Evolutionary conservation across 37 sponge, comb jelly and placozoan species (phyloP), one percentile per base, ranked within the genome.

Genomic region (Halichondria panicea): DNA sequence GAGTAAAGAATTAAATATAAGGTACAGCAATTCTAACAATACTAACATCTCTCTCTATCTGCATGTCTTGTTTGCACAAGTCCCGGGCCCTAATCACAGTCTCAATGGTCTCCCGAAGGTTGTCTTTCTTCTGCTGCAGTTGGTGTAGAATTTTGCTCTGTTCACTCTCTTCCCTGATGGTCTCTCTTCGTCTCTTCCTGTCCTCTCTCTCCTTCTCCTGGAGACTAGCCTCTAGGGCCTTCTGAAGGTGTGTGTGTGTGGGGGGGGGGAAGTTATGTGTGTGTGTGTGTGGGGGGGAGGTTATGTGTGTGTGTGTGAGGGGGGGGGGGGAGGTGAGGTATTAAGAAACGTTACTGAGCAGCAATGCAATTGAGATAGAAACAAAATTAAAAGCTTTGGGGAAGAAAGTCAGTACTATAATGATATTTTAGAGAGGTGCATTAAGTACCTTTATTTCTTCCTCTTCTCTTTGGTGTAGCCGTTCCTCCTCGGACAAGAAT

Each of bases 191-290:
- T 13, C 44, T 33, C 53, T 40, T 63, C 39, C 65, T 63, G 22
- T 81, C 73, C 55, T 63, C 81, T 63, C 63, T 48, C 53, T 32
- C 65, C 52, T 30, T 40, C 42, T 65, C 54, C 19, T 30, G 19
- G n/a, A 22, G 63, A 38, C 64, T 70, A 0, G 50, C 55, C 53
- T 81, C 72, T 9, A 72, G n/a, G 27, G 72, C 65, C 15, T 52
- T 9, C 81, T 80, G 63, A 1, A 43, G 37, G 42, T 25, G 11
- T 9, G 36, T 31, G 8, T 4, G 34, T 11, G 11, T 48, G 13
- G 15, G 15, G 13, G 13, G 15, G 52, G 15, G 52, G 11, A 48
- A 48, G 11, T 18, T 18, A 11, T 48, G 52, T 11, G 52, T 48
- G 13, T 11, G 15, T 48, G 15, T 48, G 11, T 48, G 6, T 58